Evolutionary conservation across 1,140 invertebrate species (phyloP).

Genomic region (Penaeus chinensis): DNA sequence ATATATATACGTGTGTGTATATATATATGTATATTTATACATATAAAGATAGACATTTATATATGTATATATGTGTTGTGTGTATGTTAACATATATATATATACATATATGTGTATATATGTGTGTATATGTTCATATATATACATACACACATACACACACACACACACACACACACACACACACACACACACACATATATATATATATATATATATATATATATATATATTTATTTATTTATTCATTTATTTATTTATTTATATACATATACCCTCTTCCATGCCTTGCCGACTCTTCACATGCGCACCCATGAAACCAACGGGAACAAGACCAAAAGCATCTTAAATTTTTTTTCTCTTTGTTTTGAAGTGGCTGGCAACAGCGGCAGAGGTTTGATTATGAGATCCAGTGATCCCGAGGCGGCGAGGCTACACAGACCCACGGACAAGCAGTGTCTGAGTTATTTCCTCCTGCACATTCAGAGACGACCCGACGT

Average conservation of each 20-base stretch:
- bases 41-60: neutral
- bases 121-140: neutral
- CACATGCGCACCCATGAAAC: too few relatives aligned
- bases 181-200: neutral
- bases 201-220: conserved; percentile 18
- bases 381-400: neutral
- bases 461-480: too few relatives aligned
- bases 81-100: neutral
- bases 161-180: too few relatives aligned
- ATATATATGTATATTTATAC: neutral
- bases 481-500: too few relatives aligned
- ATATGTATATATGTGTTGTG: neutral
- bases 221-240: conserved; percentile 14
- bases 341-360: too few relatives aligned
- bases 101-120: conserved; percentile 5
- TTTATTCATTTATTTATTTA: too few relatives aligned
- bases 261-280: too few relatives aligned
- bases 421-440: too few relatives aligned
- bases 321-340: neutral
- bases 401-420: too few relatives aligned
- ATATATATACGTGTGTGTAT: neutral
- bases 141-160: neutral
- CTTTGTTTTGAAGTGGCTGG: too few relatives aligned
- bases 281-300: too few relatives aligned
- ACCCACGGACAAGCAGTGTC: too few relatives aligned